Percentiles rank a stretch among this genome's conserved stretches.
These are phyloP conservation scores for Aradophagus sp. DNA, from an alignment of 1,140 invertebrate genomes.

Conservation along the genomic window DNA sequence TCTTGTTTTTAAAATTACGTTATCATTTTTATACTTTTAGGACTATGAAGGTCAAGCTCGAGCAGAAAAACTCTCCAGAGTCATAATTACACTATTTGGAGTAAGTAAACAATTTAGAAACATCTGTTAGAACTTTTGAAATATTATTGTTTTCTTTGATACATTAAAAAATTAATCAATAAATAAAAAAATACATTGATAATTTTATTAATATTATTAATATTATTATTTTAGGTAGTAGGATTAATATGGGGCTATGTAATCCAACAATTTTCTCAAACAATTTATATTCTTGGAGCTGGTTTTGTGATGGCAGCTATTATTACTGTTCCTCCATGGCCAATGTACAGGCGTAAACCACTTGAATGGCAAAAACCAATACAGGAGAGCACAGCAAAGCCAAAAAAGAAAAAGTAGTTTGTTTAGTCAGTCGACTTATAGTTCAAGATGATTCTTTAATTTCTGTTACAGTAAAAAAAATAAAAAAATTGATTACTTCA, in stretches of 20 bases:
- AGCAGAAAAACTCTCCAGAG: constrained; percentile 90
- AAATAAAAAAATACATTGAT: no score
- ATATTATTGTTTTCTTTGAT: constrained; percentile 1
- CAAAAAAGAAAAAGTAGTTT: constrained; percentile 72
- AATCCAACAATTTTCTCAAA: constrained; percentile 96
- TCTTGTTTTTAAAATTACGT: constrained; percentile 14
- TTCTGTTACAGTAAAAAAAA: background rate
- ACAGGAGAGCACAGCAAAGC: constrained; percentile 60
- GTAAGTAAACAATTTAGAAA: no score
- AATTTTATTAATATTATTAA: constrained; percentile 5
- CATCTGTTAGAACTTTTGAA: no score
- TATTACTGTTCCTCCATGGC: constrained; percentile 93
- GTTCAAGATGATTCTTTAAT: background rate
- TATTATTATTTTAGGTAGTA: constrained; percentile 77
- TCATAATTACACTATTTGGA: constrained; percentile 92
- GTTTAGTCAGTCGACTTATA: background rate
- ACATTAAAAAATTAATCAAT: no score
- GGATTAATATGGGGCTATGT: constrained; percentile 94
- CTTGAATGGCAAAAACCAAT: constrained; percentile 92
- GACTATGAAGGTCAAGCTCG: constrained; percentile 93
- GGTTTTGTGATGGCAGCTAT: constrained; percentile 91
- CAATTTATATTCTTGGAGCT: constrained; percentile 92
- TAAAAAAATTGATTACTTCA: no score
- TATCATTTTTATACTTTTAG: constrained; percentile 68
- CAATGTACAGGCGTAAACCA: constrained; percentile 90